These are phyloP conservation scores for Ernsta delagoae DNA, from an alignment of 2,888 invertebrate genomes.

Conservation along the genomic window DNA sequence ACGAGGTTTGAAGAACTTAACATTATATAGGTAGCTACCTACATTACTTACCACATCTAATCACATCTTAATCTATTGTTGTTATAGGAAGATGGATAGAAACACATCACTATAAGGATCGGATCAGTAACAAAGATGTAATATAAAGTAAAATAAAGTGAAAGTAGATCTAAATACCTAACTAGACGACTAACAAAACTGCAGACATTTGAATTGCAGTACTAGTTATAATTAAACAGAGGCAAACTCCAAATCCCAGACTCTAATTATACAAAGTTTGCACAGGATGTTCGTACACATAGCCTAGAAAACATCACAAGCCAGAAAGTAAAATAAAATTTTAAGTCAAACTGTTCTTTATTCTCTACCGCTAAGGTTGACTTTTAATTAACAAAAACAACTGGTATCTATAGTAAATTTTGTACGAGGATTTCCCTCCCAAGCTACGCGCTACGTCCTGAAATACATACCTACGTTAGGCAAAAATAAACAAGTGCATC, in stretches of 20 bases:
- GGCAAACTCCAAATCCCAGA: constrained; percentile 56
- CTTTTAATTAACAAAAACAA: constrained; percentile 39
- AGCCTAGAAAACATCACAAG: constrained; percentile 53
- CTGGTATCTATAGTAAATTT: constrained; percentile 51
- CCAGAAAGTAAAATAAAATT: constrained; percentile 24
- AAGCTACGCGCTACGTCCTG: constrained; percentile 64
- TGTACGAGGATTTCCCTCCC: constrained; percentile 68
- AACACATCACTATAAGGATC: too few species aligned
- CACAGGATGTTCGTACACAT: constrained; percentile 56
- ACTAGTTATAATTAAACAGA: constrained; percentile 61
- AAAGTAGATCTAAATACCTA: constrained; percentile 16
- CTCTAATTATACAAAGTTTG: constrained; percentile 72
- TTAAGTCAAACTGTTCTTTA: constrained; percentile 49
- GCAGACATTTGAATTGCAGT: constrained; percentile 27
- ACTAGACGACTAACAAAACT: constrained; percentile 16
- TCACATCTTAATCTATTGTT: too few species aligned
- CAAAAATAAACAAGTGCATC: constrained; percentile 71
- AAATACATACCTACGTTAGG: constrained; percentile 66
- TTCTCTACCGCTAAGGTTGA: constrained; percentile 43
- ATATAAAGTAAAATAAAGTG: neutral
- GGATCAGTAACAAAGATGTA: too few species aligned
- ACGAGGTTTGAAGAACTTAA: too few species aligned
- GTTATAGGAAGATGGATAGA: too few species aligned
- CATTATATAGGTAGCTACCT: too few species aligned
- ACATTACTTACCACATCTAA: too few species aligned